Evolutionary conservation across 1,140 invertebrate species (phyloP).

Genomic region (Liolophura sinensis): DNA sequence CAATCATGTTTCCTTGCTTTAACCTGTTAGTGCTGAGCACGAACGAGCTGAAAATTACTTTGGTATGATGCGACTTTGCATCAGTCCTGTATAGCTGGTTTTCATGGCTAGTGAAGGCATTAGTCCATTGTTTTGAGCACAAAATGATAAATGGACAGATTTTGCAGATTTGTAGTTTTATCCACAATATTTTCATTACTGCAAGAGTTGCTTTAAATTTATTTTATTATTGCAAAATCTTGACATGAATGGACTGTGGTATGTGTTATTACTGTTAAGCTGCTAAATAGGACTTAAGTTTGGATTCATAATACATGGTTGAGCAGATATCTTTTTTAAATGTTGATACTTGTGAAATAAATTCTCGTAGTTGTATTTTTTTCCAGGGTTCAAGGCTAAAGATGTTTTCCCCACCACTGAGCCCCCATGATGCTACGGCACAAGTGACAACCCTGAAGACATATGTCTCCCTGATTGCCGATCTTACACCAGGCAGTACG

Average conservation of each 20-base stretch:
- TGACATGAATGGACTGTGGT: too few species aligned
- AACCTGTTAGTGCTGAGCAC: conserved; percentile 3
- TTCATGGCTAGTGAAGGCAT: too few species aligned
- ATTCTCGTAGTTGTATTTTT: background rate
- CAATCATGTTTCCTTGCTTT: too few species aligned
- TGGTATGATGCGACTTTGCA: too few species aligned
- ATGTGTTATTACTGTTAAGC: too few species aligned
- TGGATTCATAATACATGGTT: background rate
- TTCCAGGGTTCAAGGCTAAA: background rate
- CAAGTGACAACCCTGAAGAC: conserved; percentile 57
- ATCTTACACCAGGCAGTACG: conserved; percentile 53
- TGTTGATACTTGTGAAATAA: background rate
- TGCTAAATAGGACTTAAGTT: background rate
- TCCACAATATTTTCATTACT: too few species aligned
- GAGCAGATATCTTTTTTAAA: background rate
- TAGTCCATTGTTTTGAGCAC: too few species aligned
- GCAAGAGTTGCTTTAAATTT: too few species aligned
- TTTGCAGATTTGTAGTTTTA: too few species aligned
- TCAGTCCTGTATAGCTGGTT: too few species aligned
- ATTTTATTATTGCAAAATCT: too few species aligned
- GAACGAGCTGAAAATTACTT: background rate
- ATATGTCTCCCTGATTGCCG: conserved; percentile 55
- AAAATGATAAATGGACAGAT: too few species aligned
- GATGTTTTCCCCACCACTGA: conserved; percentile 40
- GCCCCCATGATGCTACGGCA: conserved; percentile 53